These are phyloP conservation scores for Eupithecia abbreviata DNA, from an alignment of 2,888 invertebrate genomes.

Conservation along the genomic window DNA sequence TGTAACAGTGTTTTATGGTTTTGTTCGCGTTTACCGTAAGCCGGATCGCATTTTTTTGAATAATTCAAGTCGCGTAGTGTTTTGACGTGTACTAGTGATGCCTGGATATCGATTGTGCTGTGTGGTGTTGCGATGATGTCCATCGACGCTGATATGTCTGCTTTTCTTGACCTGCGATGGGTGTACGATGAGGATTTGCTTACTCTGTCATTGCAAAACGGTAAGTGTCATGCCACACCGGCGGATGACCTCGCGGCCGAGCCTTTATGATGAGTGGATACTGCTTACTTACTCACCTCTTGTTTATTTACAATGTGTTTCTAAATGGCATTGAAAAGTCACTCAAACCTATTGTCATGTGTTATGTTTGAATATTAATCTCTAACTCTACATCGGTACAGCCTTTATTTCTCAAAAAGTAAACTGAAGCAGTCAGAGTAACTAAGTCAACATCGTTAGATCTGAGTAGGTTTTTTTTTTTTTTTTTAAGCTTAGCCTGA, in stretches of 20 bases:
- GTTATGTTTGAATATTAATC: background rate
- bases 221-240: slow-evolving; percentile 55
- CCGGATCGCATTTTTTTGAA: slow-evolving; percentile 56
- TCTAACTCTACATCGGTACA: background rate
- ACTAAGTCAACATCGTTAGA: background rate
- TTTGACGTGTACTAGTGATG: slow-evolving; percentile 68
- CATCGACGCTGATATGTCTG: slow-evolving; percentile 78
- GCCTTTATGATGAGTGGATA: slow-evolving; percentile 26
- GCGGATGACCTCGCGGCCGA: slow-evolving; percentile 23
- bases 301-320: slow-evolving; percentile 25
- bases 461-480: background rate
- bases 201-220: slow-evolving; percentile 81
- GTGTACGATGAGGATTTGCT: slow-evolving; percentile 79
- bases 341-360: background rate
- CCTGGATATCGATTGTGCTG: slow-evolving; percentile 56
- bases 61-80: slow-evolving; percentile 51
- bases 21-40: slow-evolving; percentile 49
- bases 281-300: slow-evolving; percentile 18
- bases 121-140: slow-evolving; percentile 75
- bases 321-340: slow-evolving; percentile 12
- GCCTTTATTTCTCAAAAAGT: background rate
- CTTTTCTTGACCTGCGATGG: slow-evolving; percentile 80
- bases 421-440: background rate
- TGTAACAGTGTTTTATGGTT: slow-evolving; percentile 17
- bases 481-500: background rate